phyloP scores from a whole-genome alignment of 2,888 invertebrate species.

The Tenthredo scrophulariae region DNA sequence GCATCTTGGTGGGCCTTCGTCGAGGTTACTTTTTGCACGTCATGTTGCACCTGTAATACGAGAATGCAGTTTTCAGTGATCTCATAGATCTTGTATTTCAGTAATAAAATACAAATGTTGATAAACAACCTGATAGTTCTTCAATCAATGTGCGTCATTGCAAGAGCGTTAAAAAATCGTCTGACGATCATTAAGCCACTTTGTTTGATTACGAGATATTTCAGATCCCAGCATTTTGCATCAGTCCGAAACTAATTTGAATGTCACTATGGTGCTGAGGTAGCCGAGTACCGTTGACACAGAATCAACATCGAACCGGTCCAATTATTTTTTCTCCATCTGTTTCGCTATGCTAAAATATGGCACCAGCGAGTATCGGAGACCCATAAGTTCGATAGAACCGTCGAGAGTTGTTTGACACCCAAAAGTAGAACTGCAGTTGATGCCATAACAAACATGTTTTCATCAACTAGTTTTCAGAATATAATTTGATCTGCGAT shows the following conservation, averaged over 20 bases:
- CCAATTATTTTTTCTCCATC: background rate
- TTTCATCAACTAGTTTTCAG: background rate
- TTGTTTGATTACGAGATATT: background rate
- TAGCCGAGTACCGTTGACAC: background rate
- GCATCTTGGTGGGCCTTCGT: background rate
- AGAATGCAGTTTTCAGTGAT: background rate
- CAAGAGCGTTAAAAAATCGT: background rate
- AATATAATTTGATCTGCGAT: background rate
- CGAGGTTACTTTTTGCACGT: background rate
- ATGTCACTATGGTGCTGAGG: background rate
- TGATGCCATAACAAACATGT: slow-evolving; percentile 9
- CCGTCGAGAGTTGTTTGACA: background rate
- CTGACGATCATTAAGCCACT: background rate
- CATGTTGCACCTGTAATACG: background rate
- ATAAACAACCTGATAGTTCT: background rate
- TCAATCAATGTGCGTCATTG: slow-evolving; percentile 1
- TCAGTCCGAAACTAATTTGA: background rate
- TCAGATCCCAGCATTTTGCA: background rate
- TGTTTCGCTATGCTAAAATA: background rate
- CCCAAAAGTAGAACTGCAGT: background rate
- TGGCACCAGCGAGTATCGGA: background rate
- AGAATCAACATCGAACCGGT: background rate
- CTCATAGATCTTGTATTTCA: background rate
- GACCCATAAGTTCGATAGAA: background rate
- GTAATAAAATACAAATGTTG: background rate